Evolutionary conservation across 2,888 invertebrate species (phyloP).

Genomic region (Orthosia gracilis): DNA sequence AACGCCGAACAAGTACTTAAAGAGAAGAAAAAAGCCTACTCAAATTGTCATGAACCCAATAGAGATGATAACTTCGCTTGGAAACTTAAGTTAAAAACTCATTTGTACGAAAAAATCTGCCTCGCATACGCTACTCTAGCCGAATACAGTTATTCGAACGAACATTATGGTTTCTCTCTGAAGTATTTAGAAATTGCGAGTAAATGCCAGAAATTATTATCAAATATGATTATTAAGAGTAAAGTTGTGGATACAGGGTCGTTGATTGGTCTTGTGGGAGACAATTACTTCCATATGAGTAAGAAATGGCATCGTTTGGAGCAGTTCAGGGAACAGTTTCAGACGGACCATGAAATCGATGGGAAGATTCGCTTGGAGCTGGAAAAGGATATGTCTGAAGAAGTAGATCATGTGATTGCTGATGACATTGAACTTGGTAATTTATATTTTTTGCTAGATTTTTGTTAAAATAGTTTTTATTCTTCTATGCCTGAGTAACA

Average conservation of each 20-base stretch:
- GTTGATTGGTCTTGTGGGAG: constrained; percentile 95
- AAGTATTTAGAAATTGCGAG: constrained; percentile 93
- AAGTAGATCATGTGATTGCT: constrained; percentile 80
- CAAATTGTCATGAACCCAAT: constrained; percentile 92
- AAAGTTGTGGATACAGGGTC: constrained; percentile 93
- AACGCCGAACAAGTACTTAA: constrained; percentile 89
- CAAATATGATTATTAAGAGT: constrained; percentile 92
- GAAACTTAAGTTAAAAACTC: constrained; percentile 95
- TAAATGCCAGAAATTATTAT: constrained; percentile 93
- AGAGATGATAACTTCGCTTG: constrained; percentile 93
- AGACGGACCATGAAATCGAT: constrained; percentile 78
- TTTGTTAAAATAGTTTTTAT: no score
- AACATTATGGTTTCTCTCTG: constrained; percentile 93
- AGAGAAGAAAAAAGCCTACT: constrained; percentile 91
- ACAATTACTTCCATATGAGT: constrained; percentile 95
- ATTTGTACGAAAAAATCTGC: constrained; percentile 96
- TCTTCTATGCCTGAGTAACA: no score
- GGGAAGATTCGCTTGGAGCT: constrained; percentile 67
- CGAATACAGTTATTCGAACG: constrained; percentile 93
- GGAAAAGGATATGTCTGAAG: constrained; percentile 87
- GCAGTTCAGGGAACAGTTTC: constrained; percentile 91
- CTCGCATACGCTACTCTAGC: constrained; percentile 95
- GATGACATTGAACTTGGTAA: constrained; percentile 89
- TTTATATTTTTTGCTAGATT: no score
- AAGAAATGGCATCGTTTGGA: constrained; percentile 93